Base-by-base conservation (phyloP, 1,140 invertebrate species). In the Melipona quadrifasciata region DNA sequence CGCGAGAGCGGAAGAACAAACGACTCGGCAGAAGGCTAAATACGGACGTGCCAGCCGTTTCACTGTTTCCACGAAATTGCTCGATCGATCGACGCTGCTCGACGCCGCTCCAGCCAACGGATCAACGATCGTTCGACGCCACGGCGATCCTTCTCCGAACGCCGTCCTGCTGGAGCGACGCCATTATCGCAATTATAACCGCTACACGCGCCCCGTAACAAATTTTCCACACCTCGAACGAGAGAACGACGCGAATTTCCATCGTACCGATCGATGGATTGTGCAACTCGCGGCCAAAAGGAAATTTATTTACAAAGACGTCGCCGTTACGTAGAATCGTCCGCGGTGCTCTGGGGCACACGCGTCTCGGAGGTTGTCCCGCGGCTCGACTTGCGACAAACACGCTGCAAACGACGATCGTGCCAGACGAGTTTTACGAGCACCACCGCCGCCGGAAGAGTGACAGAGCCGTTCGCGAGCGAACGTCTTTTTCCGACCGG, bases 341-440 rank as follows among this genome's bases (percentile, higher is more conserved):
- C 17, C 47, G 3, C 5, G 0, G 39, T 24, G 21, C 24, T 47
- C 39, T 31, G 19, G 53, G 19, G 58, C 34, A 47, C 74, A 75
- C 64, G 77, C 53, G 57, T 76, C 24, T 12, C 34, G 19, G 6
- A 64, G 14, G 39, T 78, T 24, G 21, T 31, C 31, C 27, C 68
- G 73, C 80, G 73, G 84, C 70, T 87, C 77, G 68, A 86, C 88
- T 89, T 75, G 73, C 73, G 55, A 53, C 58, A 82, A 86, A 84
- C 73, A 86, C 34, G 2, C 6, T 10, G 6, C 17, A 78, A 77
- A 77, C 75, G 79, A 85, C 73, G 79, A 68, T 64, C 82, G 73
- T 53, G 83, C 57, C 85, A 81, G 82, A 87, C 86, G 64, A 88
- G 53, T 82, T 89, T 89, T 88, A 86, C 68, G 65, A 34, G 31